A percentile compares a stretch with the other conserved stretches of the same genome.
These are phyloP conservation scores for Empidonax traillii DNA, from an alignment of 2,113 vertebrate species.

Conservation along the genomic window DNA sequence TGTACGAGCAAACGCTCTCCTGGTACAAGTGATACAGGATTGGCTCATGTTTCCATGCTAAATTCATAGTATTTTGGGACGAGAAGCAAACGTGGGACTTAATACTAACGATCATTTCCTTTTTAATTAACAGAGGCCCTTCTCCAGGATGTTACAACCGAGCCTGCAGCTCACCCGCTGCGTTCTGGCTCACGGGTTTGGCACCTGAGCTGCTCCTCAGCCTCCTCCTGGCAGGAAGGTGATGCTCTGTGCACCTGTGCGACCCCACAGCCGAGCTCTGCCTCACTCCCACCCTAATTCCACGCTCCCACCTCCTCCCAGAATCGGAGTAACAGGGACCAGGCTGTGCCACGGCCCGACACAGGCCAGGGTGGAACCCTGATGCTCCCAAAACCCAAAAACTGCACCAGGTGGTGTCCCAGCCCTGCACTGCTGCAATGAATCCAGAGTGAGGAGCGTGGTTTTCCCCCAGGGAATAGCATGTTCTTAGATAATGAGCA, in stretches of 20 bases:
- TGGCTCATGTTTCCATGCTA: not conserved
- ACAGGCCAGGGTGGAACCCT: not conserved
- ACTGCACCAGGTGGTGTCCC: not conserved
- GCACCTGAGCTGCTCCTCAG: not conserved
- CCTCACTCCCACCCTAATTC: fast-evolving
- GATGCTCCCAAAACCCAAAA: fast-evolving
- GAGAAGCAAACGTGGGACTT: not conserved
- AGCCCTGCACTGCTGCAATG: not conserved
- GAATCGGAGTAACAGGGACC: fast-evolving
- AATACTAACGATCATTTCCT: constrained; percentile 22
- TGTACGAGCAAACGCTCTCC: not conserved
- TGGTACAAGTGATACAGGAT: not conserved
- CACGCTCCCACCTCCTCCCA: not conserved
- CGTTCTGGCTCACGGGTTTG: not conserved
- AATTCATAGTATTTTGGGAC: not conserved
- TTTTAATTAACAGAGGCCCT: constrained; percentile 49
- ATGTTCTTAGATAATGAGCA: not conserved
- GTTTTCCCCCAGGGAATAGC: not conserved
- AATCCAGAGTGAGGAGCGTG: not conserved
- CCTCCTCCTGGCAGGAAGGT: not conserved
- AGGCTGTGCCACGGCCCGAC: not conserved
- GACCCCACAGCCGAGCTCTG: not conserved
- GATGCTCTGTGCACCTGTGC: not conserved
- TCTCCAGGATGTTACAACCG: constrained; percentile 5
- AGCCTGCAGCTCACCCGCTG: not conserved